These are phyloP conservation scores for Nannobrachium achirus DNA, from an alignment of 2,113 vertebrate genomes.

Conservation along the genomic window DNA sequence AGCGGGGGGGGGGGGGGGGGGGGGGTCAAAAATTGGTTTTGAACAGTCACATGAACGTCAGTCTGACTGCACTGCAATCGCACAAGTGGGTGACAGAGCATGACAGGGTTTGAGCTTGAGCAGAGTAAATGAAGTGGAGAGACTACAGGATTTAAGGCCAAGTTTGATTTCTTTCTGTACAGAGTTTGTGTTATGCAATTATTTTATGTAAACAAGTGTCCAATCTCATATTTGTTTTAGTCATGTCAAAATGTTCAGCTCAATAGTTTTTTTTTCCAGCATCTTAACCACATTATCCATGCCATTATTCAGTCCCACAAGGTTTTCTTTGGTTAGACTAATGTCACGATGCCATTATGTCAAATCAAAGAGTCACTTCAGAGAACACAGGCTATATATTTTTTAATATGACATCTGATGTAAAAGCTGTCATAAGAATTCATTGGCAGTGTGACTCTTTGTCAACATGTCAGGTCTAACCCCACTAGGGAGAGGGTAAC, in stretches of 20 bases:
- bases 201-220: too few species aligned
- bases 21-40: not conserved
- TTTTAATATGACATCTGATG: conserved; percentile 7
- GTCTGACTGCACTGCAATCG: not conserved
- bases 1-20: not conserved
- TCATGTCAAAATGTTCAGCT: too few species aligned
- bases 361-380: not conserved
- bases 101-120: not conserved
- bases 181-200: too few species aligned
- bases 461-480: conserved; percentile 3
- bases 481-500: conserved; percentile 23
- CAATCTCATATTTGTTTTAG: too few species aligned
- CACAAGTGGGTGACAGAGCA: too few species aligned
- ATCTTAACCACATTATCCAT: not conserved
- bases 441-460: not conserved
- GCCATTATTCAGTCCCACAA: not conserved
- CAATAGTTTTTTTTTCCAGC: too few species aligned
- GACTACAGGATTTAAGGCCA: too few species aligned
- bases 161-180: too few species aligned
- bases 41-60: not conserved
- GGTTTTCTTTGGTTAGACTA: not conserved
- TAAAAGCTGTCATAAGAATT: not conserved
- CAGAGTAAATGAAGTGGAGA: not conserved
- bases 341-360: not conserved
- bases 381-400: not conserved